Base-by-base conservation (phyloP, 2,113 vertebrate genomes). In the Dolichallabes microphthalmus region DNA sequence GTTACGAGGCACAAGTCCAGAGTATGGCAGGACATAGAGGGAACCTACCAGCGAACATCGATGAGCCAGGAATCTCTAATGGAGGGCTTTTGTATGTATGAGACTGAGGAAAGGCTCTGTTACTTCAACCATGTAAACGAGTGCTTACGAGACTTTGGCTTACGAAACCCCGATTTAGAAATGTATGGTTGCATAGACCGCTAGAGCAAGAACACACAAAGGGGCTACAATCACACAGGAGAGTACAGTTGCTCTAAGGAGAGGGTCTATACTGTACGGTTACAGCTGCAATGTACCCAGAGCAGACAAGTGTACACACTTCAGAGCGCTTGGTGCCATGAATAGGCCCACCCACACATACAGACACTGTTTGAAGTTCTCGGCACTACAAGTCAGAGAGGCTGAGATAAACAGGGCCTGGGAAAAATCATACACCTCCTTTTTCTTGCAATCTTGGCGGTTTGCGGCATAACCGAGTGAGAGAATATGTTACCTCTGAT, bases 401-500 rank as follows among this genome's bases (percentile, higher is more conserved):
- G 39, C 81, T 73, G 85, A 78, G 22, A 75, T 88, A 88, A 86
- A 89, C 86, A 84, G 69, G 69, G 84, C 76, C 14, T 35, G 68
- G 80, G 75, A 52, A 83, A 85, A 82, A 86, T n/a, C 58, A 50
- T 58, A 71, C 58, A 50, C 66, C 84, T 75, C 76, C 39, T 45
- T 86, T 83, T 85, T 83, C 85, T 84, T 79, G 73, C 85, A 84
- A 86, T 86, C 87, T 89, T 85, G 86, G 86, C 76, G 77, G 84
- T 86, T 90, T 89, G 82, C 25, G 39, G 82, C 80, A 78, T 82
- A 80, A 82, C 74, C 55, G 66, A 87, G 30, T 32, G 32, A 80
- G 35, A n/a, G 68, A 76, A 84, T 39, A 20, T 85, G 91, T 71
- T 87, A 85, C 81, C 92, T 93, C 94, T 94, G 94, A 93, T 92